These are phyloP conservation scores for Oncorhynchus mykiss DNA, from an alignment of 2,113 vertebrate genomes.

Conservation along the genomic window DNA sequence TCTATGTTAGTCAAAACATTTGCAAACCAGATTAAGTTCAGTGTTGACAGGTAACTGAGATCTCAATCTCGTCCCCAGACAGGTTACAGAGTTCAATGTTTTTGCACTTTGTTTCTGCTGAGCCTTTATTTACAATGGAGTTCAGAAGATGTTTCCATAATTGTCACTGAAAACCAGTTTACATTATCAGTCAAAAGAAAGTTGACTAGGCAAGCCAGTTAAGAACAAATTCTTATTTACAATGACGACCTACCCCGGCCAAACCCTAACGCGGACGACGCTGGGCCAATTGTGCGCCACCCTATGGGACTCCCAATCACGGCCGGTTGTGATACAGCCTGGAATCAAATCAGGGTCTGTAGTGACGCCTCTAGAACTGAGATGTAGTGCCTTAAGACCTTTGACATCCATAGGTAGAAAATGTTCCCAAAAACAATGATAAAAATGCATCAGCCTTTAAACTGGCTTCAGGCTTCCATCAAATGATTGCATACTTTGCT, in stretches of 20 bases:
- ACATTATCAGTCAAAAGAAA: background rate
- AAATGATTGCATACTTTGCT: constrained; percentile 9
- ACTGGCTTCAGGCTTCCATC: constrained; percentile 3
- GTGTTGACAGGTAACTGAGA: constrained; percentile 1
- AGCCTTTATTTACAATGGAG: constrained; percentile 19
- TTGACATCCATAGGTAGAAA: background rate
- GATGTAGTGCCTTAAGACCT: too few relatives aligned
- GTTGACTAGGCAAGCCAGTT: background rate
- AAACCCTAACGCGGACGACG: too few relatives aligned
- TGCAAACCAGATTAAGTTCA: constrained; percentile 3
- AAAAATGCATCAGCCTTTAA: background rate
- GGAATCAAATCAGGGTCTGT: too few relatives aligned
- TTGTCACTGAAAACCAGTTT: background rate
- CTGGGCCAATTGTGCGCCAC: too few relatives aligned
- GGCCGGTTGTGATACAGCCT: too few relatives aligned
- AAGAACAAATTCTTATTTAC: too few relatives aligned
- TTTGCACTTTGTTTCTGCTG: background rate
- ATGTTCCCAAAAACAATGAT: background rate
- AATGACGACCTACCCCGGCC: too few relatives aligned
- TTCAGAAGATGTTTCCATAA: constrained; percentile 3
- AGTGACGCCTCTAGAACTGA: too few relatives aligned
- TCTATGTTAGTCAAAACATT: constrained; percentile 11
- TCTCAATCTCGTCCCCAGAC: background rate
- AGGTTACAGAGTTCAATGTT: background rate
- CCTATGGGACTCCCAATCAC: too few relatives aligned